Conservation (phyloP, 2,888 invertebrate species). For the Automeris io region DNA sequence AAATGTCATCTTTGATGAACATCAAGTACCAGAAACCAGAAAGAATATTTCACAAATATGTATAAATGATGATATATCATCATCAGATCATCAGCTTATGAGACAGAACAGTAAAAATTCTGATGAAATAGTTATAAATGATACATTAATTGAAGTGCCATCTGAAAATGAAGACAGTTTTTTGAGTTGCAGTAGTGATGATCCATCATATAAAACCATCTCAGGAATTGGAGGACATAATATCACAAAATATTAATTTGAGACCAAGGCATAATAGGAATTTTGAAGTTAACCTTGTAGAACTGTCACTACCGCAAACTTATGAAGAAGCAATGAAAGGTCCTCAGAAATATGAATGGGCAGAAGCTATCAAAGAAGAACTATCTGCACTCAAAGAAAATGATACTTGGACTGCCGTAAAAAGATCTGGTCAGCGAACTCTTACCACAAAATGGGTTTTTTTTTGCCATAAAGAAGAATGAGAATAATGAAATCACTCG, state of each 20-base stretch:
- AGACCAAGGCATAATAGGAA: conserved; percentile 17
- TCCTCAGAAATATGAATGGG: conserved; percentile 5
- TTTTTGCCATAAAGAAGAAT: conserved; percentile 10
- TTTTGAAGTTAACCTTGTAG: conserved; percentile 20
- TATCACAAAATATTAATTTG: conserved; percentile 10
- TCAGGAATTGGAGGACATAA: conserved; percentile 12
- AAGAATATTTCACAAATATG: conserved; percentile 13
- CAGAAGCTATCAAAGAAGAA: conserved; percentile 11
- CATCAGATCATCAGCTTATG: too few relatives aligned
- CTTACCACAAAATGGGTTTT: conserved; percentile 13
- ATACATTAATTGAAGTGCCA: conserved; percentile 6
- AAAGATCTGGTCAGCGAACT: conserved; percentile 4
- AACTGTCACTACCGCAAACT: conserved; percentile 9
- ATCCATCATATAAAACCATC: conserved; percentile 20
- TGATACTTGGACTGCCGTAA: conserved; percentile 11
- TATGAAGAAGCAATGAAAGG: conserved; percentile 9
- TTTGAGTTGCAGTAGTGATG: conserved; percentile 12
- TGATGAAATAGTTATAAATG: conserved; percentile 5
- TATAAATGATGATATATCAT: conserved; percentile 13
- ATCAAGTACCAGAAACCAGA: conserved; percentile 10
- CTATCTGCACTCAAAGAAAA: conserved; percentile 11
- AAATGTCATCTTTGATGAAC: conserved; percentile 25
- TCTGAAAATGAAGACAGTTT: conserved; percentile 12
- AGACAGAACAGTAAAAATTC: conserved; percentile 6
- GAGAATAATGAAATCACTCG: conserved; percentile 5